These are phyloP conservation scores for Nezara viridula DNA, from an alignment of 2,888 invertebrate genomes.

Conservation along the genomic window DNA sequence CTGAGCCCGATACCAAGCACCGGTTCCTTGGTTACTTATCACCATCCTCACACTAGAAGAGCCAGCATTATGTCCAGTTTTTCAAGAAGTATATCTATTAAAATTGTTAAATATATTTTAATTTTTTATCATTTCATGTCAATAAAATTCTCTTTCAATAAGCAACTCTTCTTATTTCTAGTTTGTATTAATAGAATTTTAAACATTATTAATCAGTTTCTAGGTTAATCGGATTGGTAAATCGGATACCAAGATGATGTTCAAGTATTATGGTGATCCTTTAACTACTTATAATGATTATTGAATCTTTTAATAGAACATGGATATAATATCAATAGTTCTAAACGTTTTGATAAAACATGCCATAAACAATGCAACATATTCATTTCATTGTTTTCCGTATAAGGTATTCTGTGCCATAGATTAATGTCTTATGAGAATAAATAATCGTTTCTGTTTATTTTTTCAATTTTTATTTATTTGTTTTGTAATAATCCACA, in stretches of 20 bases:
- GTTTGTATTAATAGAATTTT: not conserved
- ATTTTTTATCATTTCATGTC: not conserved
- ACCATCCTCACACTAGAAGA: conserved; percentile 55
- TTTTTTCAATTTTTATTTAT: too few species aligned
- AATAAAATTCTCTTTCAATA: not conserved
- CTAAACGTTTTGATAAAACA: too few species aligned
- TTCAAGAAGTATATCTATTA: conserved; percentile 55
- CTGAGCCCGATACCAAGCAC: conserved; percentile 92
- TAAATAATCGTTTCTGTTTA: too few species aligned
- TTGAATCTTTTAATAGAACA: too few species aligned
- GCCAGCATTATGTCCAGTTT: conserved; percentile 58
- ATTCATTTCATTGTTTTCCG: not conserved
- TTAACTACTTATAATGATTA: too few species aligned
- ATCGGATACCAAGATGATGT: too few species aligned
- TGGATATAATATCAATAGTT: too few species aligned
- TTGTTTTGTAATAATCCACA: too few species aligned
- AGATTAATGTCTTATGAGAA: too few species aligned
- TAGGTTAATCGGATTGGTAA: too few species aligned
- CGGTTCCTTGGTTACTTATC: conserved; percentile 65
- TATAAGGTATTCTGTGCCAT: not conserved
- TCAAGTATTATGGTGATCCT: too few species aligned
- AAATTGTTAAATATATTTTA: conserved; percentile 11
- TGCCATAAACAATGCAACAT: not conserved
- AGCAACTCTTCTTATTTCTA: not conserved
- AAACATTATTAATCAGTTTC: not conserved